A percentile compares a stretch with the other conserved stretches of the same genome.
Conservation (phyloP, 2,797 vertebrate genomes). For the Tarsius wallacei region DNA sequence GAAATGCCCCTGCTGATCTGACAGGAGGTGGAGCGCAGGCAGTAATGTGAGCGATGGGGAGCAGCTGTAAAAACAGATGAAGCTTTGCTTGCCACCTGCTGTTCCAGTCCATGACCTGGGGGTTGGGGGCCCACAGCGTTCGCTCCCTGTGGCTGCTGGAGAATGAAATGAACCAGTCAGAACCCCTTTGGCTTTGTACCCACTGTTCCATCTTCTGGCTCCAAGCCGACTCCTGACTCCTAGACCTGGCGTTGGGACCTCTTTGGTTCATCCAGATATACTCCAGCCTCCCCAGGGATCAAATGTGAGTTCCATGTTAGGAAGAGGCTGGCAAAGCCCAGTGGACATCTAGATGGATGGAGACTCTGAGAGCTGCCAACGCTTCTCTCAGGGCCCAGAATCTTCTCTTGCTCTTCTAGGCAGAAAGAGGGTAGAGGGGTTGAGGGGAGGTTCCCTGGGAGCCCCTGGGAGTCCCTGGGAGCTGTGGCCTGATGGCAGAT, state of each 20-base stretch:
- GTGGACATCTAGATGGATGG: fast-evolving
- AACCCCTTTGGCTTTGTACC: not conserved
- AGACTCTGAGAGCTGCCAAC: not conserved
- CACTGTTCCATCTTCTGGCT: not conserved
- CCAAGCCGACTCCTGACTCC: not conserved
- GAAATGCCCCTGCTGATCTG: no score
- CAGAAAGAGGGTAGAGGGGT: not conserved
- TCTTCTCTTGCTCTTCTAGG: no score
- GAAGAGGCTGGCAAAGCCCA: not conserved
- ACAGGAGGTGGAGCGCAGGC: no score
- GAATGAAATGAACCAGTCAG: fast-evolving
- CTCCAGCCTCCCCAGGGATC: not conserved
- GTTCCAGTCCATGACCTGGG: no score
- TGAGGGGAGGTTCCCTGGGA: not conserved
- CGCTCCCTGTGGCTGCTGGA: fast-evolving
- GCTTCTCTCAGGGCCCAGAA: not conserved
- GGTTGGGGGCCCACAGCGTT: no score
- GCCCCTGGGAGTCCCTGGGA: not conserved
- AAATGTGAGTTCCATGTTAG: not conserved
- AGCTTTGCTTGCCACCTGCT: no score
- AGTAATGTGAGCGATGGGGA: no score
- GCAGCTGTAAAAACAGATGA: no score
- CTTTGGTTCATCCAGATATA: not conserved
- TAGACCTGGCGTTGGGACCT: not conserved
- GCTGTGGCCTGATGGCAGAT: not conserved